Percentiles rank a stretch among this genome's conserved stretches.
These are phyloP conservation scores for Montipora sp. DNA, from an alignment of 64 coral and sea anemone genomes.

Conservation along the genomic window DNA sequence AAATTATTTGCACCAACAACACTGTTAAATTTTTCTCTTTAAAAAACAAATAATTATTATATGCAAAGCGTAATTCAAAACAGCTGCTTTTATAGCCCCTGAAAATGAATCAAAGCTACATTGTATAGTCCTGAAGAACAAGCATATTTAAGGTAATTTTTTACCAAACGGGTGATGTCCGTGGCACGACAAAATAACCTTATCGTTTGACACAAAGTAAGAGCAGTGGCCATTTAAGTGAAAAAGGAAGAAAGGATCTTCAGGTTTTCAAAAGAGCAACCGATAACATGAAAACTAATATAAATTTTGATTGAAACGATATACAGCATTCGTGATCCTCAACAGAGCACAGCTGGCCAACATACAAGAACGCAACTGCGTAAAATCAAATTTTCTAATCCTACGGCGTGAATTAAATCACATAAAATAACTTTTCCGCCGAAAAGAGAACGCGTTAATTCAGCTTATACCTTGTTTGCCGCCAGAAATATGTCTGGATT, in stretches of 20 bases:
- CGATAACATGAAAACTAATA: too few species aligned
- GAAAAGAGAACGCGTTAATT: neutral
- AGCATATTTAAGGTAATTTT: too few species aligned
- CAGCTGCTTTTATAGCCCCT: neutral
- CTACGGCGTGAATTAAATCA: neutral
- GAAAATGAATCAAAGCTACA: too few species aligned
- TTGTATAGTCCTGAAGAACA: too few species aligned
- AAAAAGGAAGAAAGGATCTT: neutral
- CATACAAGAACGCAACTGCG: too few species aligned
- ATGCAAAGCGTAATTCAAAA: too few species aligned
- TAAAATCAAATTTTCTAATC: too few species aligned
- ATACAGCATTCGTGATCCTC: too few species aligned
- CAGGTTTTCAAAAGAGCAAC: neutral
- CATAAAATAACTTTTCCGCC: neutral
- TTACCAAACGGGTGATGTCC: neutral
- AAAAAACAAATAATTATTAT: neutral
- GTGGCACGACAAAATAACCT: neutral
- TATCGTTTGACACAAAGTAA: neutral
- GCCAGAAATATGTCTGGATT: conserved; percentile 99
- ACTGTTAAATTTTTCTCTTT: neutral
- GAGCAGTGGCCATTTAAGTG: neutral
- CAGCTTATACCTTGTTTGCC: conserved; percentile 89
- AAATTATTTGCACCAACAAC: too few species aligned
- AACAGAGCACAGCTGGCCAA: too few species aligned
- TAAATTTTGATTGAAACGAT: too few species aligned